Base-by-base conservation (phyloP, 2,797 vertebrate species). In the Harpagifer antarcticus region DNA sequence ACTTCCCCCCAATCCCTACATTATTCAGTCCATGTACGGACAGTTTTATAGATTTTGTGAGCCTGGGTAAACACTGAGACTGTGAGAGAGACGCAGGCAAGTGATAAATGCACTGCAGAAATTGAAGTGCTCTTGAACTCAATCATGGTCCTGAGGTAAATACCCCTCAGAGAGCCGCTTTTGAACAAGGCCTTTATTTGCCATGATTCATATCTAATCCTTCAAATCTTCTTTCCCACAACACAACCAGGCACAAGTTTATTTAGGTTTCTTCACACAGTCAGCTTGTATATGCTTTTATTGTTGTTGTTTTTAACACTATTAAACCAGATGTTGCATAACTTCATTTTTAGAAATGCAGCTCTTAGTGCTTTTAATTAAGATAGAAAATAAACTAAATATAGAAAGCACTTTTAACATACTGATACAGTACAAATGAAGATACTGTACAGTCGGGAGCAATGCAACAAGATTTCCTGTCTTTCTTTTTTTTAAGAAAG, bases 51-150 rank as follows among this genome's bases (percentile, higher is more conserved):
- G 76, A 73, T 78, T 80, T 74, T 68, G 9, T 60, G 37, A 79
- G 56, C 45, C 71, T 78, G 45, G 1, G 57, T 81, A 68, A 78
- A 72, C 79, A 65, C 23, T 5, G 13, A 53, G 53, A 49, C 70
- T 44, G 68, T 53, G 59, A 78, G 43, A 76, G 54, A 52, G 52
- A 59, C 64, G 23, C 20, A 33, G 58, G 56, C 70, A 48, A 50
- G 71, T 63, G 67, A 83, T 89, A 33, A 79, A 74, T 76, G 74
- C 19, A n/a, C 37, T 72, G 76, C 23, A 3, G 57, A 66, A 70
- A 74, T 52, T 79, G 48, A 80, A 82, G 82, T 50, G 79, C 73
- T 76, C 58, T 77, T 70, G 53, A 77, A 63, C 65, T 81, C 74
- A 55, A 49, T 40, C 48, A 27, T 68, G 45, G 68, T 53, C 74